phyloP scores from a whole-genome alignment of 1,140 invertebrate genomes.

The Tetramorium parvispinum region DNA sequence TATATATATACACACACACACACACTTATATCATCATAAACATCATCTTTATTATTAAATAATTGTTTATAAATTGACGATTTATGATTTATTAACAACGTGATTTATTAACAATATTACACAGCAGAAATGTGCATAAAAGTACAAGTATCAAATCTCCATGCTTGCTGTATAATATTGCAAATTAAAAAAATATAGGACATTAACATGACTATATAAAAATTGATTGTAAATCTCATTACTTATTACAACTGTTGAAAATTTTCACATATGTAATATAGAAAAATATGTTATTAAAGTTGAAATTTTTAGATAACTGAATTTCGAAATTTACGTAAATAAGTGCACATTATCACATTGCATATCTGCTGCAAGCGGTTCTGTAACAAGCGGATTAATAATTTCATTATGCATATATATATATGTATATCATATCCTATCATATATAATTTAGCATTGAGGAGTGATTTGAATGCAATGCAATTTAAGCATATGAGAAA shows the following conservation, averaged over 20 bases:
- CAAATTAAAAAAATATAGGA: constrained; percentile 13
- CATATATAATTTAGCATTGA: neutral
- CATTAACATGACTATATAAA: constrained; percentile 27
- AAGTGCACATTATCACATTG: neutral
- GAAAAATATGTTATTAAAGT: constrained; percentile 10
- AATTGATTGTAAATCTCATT: constrained; percentile 30
- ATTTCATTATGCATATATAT: constrained; percentile 7
- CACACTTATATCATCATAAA: neutral
- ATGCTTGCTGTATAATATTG: constrained; percentile 37
- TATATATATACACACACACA: too few species aligned
- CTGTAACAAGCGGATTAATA: constrained; percentile 13
- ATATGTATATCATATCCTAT: constrained; percentile 10
- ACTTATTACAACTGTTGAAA: neutral
- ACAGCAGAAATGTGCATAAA: constrained; percentile 28
- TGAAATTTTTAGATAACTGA: neutral
- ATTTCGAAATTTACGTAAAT: constrained; percentile 14
- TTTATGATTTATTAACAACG: too few species aligned
- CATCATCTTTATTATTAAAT: constrained; percentile 37
- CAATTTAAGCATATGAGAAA: constrained; percentile 17
- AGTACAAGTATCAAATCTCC: constrained; percentile 39
- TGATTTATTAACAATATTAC: constrained; percentile 38
- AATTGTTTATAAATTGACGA: constrained; percentile 27
- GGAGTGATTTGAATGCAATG: constrained; percentile 33
- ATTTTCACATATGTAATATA: neutral
- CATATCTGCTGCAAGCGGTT: neutral